These are phyloP conservation scores for Gadus chalcogrammus DNA, from an alignment of 2,113 vertebrate genomes.

Conservation along the genomic window DNA sequence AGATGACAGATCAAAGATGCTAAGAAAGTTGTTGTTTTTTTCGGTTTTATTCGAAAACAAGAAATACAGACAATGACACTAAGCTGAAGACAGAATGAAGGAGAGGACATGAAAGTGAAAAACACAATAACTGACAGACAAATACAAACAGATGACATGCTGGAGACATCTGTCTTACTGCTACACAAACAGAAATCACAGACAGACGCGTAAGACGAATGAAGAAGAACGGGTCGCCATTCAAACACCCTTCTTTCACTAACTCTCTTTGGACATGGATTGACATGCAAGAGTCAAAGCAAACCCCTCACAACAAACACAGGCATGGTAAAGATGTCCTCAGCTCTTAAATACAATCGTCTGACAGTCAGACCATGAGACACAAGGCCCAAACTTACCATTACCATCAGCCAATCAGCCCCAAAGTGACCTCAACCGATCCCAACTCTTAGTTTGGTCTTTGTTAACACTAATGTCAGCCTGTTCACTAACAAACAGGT, in stretches of 20 bases:
- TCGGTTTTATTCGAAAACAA: conserved; percentile 60
- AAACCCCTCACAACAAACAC: not conserved
- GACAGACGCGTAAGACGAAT: not conserved
- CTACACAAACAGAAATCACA: not conserved
- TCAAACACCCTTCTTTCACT: not conserved
- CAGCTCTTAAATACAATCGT: too few relatives aligned
- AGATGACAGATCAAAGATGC: conserved; percentile 53
- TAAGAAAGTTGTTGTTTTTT: conserved; percentile 25
- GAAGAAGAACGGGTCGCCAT: not conserved
- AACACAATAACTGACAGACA: conserved; percentile 28
- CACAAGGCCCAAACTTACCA: too few relatives aligned
- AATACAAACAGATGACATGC: not conserved
- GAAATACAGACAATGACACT: conserved; percentile 36
- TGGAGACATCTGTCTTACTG: not conserved
- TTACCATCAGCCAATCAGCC: too few relatives aligned
- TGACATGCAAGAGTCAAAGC: not conserved
- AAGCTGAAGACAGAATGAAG: not conserved
- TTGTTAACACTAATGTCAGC: not conserved
- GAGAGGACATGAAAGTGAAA: conserved; percentile 8
- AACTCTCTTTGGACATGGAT: not conserved
- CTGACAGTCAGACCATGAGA: too few relatives aligned
- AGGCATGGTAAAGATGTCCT: conserved; percentile 34
- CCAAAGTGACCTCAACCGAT: too few relatives aligned
- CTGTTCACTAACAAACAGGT: not conserved
- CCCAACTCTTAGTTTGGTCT: not conserved